phyloP scores from a whole-genome alignment of 2,113 vertebrate species.

The Noctilio leporinus region DNA sequence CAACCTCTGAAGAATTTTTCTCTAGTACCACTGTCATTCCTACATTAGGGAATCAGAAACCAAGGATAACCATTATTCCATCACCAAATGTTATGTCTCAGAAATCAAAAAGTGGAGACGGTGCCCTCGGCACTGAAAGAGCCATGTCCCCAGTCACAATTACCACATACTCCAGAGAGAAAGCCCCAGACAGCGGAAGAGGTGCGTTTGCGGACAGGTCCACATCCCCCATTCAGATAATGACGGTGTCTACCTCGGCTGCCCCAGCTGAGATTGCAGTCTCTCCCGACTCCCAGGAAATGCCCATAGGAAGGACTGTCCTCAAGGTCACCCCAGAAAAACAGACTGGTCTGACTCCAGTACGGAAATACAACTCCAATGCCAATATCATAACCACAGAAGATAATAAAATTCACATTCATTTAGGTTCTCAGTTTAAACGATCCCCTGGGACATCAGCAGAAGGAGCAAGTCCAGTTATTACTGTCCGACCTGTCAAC shows the following conservation, averaged over 20 bases:
- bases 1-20: constrained; percentile 92
- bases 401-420: constrained; percentile 98
- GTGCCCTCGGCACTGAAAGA: constrained; percentile 77
- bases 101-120: constrained; percentile 78
- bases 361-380: constrained; percentile 87
- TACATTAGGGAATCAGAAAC: constrained; percentile 91
- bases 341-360: constrained; percentile 77
- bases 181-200: constrained; percentile 80
- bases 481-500: constrained; percentile 84
- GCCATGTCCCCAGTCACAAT: constrained; percentile 93
- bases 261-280: constrained; percentile 78
- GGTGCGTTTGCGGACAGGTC: constrained; percentile 77
- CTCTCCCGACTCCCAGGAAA: constrained; percentile 82
- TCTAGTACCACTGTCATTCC: constrained; percentile 95
- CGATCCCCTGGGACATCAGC: constrained; percentile 68
- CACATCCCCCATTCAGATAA: constrained; percentile 89
- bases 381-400: constrained; percentile 93
- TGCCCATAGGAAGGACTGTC: constrained; percentile 83
- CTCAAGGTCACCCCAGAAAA: constrained; percentile 91
- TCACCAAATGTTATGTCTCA: constrained; percentile 80
- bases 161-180: constrained; percentile 90
- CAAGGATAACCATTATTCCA: constrained; percentile 95
- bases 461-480: constrained; percentile 78
- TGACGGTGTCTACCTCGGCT: constrained; percentile 88
- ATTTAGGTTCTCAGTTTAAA: constrained; percentile 89